phyloP scores from a whole-genome alignment of 2,113 vertebrate genomes.

The Zapornia atra region DNA sequence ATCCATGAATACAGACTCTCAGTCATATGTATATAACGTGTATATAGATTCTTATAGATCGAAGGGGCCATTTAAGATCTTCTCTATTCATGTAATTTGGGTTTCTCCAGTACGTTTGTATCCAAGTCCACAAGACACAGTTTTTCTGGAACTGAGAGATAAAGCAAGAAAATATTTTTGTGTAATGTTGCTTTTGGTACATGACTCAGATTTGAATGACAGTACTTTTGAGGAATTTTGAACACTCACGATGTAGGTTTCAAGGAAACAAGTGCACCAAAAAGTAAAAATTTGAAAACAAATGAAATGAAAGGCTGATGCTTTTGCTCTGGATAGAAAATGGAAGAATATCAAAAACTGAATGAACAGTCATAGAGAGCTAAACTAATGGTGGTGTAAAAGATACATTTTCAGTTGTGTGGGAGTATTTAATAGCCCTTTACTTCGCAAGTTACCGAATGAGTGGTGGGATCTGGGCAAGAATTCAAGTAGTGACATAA shows the following conservation, averaged over 20 bases:
- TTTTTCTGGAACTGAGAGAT: slow-evolving; percentile 31
- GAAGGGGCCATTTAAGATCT: background rate
- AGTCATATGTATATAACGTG: background rate
- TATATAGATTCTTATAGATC: slow-evolving; percentile 10
- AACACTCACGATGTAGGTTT: background rate
- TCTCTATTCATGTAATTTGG: background rate
- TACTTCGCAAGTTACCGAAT: background rate
- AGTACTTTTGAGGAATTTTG: slow-evolving; percentile 67
- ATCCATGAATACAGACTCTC: background rate
- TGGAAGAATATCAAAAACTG: background rate
- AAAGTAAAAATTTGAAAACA: background rate
- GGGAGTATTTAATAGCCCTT: background rate
- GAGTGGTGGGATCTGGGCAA: background rate
- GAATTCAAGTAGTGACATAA: background rate
- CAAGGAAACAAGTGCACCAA: background rate
- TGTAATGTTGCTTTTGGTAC: slow-evolving; percentile 62
- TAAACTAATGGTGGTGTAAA: background rate
- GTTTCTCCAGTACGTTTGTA: background rate
- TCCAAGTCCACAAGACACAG: background rate
- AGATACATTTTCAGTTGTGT: background rate
- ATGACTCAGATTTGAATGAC: slow-evolving; percentile 58
- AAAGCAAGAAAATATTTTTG: slow-evolving; percentile 46
- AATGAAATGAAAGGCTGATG: background rate
- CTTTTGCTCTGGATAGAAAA: background rate
- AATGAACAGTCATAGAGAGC: background rate